phyloP scores from a whole-genome alignment of 1,140 invertebrate genomes.

The Atopsyche davidsoni region DNA sequence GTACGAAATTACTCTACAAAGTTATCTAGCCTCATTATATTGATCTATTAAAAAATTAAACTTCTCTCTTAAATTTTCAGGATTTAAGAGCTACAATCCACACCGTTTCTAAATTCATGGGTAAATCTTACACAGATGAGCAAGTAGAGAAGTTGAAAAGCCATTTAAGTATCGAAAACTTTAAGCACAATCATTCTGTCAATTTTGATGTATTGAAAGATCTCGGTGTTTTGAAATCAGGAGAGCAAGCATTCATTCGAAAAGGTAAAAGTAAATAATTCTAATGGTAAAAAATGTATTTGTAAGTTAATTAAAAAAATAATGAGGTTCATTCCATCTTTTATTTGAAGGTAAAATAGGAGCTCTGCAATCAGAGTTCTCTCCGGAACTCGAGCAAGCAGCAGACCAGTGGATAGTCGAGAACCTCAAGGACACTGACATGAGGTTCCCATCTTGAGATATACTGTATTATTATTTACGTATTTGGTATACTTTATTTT shows the following conservation, averaged over 20 bases:
- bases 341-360: constrained; percentile 48
- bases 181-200: constrained; percentile 66
- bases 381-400: constrained; percentile 48
- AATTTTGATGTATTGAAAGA: constrained; percentile 58
- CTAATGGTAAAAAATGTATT: no score
- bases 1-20: constrained; percentile 35
- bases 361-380: constrained; percentile 59
- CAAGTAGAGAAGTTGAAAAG: constrained; percentile 51
- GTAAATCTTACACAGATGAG: constrained; percentile 47
- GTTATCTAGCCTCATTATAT: not conserved
- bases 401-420: constrained; percentile 59
- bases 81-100: constrained; percentile 50
- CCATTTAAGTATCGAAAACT: constrained; percentile 66
- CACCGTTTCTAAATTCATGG: constrained; percentile 55
- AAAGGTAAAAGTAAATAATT: constrained; percentile 40
- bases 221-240: constrained; percentile 47
- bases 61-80: constrained; percentile 35
- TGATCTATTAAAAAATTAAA: not conserved
- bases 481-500: not conserved
- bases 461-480: no score
- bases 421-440: constrained; percentile 52
- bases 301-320: not conserved
- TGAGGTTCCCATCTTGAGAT: constrained; percentile 54
- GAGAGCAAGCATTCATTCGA: constrained; percentile 54
- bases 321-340: constrained; percentile 10